Evolutionary conservation across 2,113 vertebrate species (phyloP).

Genomic region (Hymenochirus boettgeri): DNA sequence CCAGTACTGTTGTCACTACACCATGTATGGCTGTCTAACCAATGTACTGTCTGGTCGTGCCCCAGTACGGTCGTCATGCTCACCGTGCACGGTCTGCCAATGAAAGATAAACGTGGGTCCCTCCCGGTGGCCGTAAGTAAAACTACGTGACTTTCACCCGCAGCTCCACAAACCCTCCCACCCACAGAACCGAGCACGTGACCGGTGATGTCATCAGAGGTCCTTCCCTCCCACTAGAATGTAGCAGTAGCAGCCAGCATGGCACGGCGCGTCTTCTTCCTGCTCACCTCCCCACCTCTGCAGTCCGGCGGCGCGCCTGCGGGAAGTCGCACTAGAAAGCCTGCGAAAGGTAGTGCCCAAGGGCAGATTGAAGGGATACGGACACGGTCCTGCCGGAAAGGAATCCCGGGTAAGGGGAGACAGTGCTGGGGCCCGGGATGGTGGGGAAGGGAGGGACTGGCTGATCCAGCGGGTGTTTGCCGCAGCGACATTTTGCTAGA

Average conservation of each 20-base stretch:
- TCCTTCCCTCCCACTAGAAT: background rate
- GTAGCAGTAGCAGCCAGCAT: slow-evolving; percentile 65
- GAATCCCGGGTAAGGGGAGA: background rate
- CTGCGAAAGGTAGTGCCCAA: slow-evolving; percentile 21
- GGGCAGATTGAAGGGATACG: background rate
- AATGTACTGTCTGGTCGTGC: too few species aligned
- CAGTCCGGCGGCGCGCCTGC: slow-evolving; percentile 66
- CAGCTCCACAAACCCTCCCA: background rate
- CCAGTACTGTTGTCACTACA: too few species aligned
- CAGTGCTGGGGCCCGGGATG: background rate
- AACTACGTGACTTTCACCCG: too few species aligned
- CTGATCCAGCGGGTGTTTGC: slow-evolving; percentile 61
- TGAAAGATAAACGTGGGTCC: too few species aligned
- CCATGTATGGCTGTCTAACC: too few species aligned
- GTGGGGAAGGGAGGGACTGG: slow-evolving; percentile 3
- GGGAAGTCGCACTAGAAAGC: slow-evolving; percentile 66
- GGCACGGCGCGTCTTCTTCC: slow-evolving; percentile 84
- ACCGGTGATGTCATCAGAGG: slow-evolving; percentile 1
- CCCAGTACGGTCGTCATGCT: too few species aligned
- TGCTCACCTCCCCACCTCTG: slow-evolving; percentile 67
- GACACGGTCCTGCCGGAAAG: background rate
- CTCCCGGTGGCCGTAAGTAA: too few species aligned
- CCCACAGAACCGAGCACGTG: slow-evolving; percentile 48
- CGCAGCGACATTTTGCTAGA: too few species aligned
- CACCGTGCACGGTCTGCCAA: too few species aligned